A percentile compares a stretch with the other conserved stretches of the same genome.
phyloP scores from a whole-genome alignment of 2,888 invertebrate genomes.

The Lasioglossum figueresi region DNA sequence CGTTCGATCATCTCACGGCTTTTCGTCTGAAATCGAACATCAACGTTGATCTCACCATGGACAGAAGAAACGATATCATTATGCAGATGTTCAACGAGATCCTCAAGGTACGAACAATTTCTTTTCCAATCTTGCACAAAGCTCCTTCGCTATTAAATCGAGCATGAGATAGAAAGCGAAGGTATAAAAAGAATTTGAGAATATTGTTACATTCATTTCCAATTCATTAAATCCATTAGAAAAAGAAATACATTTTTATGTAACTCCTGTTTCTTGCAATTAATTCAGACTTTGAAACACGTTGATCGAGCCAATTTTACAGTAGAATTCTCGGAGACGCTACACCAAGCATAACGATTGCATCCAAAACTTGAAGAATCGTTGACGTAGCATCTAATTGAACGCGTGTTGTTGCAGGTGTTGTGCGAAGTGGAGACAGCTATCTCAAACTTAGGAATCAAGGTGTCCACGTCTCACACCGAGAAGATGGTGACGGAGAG shows the following conservation, averaged over 20 bases:
- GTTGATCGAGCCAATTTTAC: not conserved
- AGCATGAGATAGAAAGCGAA: not conserved
- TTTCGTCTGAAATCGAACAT: conserved; percentile 82
- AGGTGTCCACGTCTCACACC: conserved; percentile 77
- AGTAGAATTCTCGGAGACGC: not conserved
- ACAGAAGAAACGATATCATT: conserved; percentile 84
- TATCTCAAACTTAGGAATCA: conserved; percentile 83
- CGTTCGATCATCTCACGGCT: conserved; percentile 83
- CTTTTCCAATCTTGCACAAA: not conserved
- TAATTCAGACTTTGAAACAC: too few species aligned
- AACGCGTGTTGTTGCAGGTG: conserved; percentile 77
- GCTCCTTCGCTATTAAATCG: not conserved
- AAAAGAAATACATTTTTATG: not conserved
- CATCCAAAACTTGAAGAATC: not conserved
- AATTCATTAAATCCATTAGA: not conserved
- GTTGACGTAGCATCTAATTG: not conserved
- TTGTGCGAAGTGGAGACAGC: conserved; percentile 87
- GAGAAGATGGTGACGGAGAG: conserved; percentile 81
- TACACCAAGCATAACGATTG: not conserved
- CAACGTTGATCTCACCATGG: conserved; percentile 84
- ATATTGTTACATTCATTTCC: not conserved
- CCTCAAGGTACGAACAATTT: conserved; percentile 73
- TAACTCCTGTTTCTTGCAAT: not conserved
- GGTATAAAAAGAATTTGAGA: too few species aligned
- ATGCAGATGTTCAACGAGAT: conserved; percentile 81